Evolutionary conservation across 2,888 invertebrate genomes (phyloP), one percentile per base, ranked within the genome.

Genomic region (Tenthredo mesomela): DNA sequence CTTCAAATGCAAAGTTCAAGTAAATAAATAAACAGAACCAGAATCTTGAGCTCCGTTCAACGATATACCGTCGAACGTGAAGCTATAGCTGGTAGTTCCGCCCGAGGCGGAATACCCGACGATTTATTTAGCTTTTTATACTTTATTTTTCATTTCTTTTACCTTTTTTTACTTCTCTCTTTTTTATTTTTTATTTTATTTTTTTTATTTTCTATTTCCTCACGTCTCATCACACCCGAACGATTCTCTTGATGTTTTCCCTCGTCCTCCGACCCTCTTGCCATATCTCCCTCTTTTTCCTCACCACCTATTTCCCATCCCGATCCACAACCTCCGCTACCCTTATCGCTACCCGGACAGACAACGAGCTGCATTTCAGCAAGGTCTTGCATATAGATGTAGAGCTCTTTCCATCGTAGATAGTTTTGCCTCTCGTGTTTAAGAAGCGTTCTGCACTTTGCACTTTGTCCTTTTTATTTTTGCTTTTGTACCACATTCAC

Each of bases 121-220:
- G 90, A 91, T 91, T 92, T 91, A 91, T 92, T 91, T 89, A 91
- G 90, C 90, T 90, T 90, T 80, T 80, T 58, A 73, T 73, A 80
- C 80, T 87, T 88, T 88, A 84, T 83, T 85, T 75, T 75, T 47
- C 83, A 82, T 86, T 83, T 61, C n/a, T 77, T 73, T 73, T 37
- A 18, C 1, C 47, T 54, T 25, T 54, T 33, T 77, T n/a, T 54
- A 54, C 84, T 75, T 84, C 77, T 84, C 73, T 84, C 87, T 65
- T n/a, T n/a, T n/a, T n/a, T n/a, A n/a, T n/a, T n/a, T n/a, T n/a
- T n/a, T n/a, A n/a, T n/a, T n/a, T n/a, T n/a, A 80, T 84, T 65
- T 71, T 84, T 65, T 71, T 84, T 80, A 40, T 47, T 43, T 43
- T 87, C 84, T 84, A 87, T 88, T 86, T 84, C 85, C 84, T 86